Percentiles rank a stretch among this genome's conserved stretches.
phyloP scores from a whole-genome alignment of 2,888 invertebrate genomes.

The Pammene fasciana region DNA sequence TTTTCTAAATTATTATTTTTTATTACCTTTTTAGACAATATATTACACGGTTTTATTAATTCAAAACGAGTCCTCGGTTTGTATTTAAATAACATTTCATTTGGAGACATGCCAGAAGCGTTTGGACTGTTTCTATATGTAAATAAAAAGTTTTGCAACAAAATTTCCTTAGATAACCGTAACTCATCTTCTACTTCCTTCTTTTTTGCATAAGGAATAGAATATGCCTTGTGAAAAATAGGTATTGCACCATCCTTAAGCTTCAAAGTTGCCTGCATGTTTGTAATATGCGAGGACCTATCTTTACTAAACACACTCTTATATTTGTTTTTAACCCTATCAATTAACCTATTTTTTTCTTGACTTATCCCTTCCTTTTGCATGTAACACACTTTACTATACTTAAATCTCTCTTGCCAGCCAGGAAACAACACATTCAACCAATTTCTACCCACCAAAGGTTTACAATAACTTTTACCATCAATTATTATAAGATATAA shows the following conservation, averaged over 20 bases:
- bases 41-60: too few relatives aligned
- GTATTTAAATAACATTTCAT: too few relatives aligned
- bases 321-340: not conserved
- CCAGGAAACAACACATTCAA: not conserved
- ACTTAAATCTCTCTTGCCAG: not conserved
- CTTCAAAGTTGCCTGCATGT: constrained; percentile 5
- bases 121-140: too few relatives aligned
- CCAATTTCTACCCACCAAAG: not conserved
- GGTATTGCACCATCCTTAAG: not conserved
- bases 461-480: not conserved
- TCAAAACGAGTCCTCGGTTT: too few relatives aligned
- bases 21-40: too few relatives aligned
- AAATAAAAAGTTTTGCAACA: too few relatives aligned
- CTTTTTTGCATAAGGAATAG: not conserved
- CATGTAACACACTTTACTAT: not conserved
- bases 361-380: not conserved
- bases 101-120: too few relatives aligned
- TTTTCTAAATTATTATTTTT: too few relatives aligned
- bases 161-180: too few relatives aligned
- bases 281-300: not conserved
- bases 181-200: constrained; percentile 2
- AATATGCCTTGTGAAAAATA: not conserved
- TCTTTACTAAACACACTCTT: not conserved
- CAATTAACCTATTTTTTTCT: constrained; percentile 4
- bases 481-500: not conserved